Base-by-base conservation (phyloP, 2,888 invertebrate species). In the Pherbina coryleti region DNA sequence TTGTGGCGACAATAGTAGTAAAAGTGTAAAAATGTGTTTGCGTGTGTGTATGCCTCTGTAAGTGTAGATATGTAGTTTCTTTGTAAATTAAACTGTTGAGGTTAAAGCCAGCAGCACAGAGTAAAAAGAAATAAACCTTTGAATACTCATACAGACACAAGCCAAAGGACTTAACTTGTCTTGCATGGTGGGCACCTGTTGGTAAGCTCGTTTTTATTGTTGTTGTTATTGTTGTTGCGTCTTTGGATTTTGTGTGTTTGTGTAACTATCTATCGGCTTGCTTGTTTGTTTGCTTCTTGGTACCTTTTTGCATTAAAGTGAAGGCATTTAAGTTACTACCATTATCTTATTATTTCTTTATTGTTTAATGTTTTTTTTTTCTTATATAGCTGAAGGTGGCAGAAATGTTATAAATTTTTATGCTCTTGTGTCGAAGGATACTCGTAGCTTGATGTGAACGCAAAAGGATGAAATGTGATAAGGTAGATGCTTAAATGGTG, bases 11-110 rank as follows among this genome's bases (percentile, higher is more conserved):
- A 66, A 22, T 37, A 11, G 34, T 22, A 67, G 44, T 37, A 31
- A 22, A 37, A n/a, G 67, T 67, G 67, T 67, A 19, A 7, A 72
- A 57, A 34, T 72, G 53, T 74, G 51, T 60, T n/a, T 64, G 25
- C 57, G 53, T 57, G 60, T n/a, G 71, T 71, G 74, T 75, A 44
- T 11, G 17, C 37, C 51, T 72, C 11, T 53, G 57, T 49, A 62
- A 66, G 34, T 67, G 62, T 62, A 66, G 53, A 22, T 71, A 5
- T 66, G 55, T 44, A 19, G 60, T 66, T 44, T 60, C 51, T 75
- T 70, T 53, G 55, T 74, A 64, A 67, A 72, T 60, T 57, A 66
- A 76, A 70, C 72, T 74, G 51, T 57, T 78, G 66, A 60, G 66
- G 77, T 60, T 67, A 67, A 19, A 28, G 51, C 44, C 57, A 53